A percentile compares a stretch with the other conserved stretches of the same genome.
phyloP scores from a whole-genome alignment of 2,113 vertebrate species.

The Syrrhaptes paradoxus region DNA sequence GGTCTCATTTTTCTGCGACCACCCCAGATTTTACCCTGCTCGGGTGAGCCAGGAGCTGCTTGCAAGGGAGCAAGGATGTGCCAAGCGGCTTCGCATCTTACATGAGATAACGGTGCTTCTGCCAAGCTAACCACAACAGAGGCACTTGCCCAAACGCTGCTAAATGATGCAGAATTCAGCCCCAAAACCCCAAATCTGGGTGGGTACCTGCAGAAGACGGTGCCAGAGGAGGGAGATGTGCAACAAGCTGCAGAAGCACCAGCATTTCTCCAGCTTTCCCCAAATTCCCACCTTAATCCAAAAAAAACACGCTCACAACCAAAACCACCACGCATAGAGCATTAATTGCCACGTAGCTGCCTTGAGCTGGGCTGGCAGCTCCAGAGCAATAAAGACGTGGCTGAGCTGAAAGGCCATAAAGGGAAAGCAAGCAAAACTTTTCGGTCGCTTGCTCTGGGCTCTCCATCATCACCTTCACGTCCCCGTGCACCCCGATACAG shows the following conservation, averaged over 20 bases:
- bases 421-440: background rate
- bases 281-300: background rate
- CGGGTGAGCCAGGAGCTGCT: background rate
- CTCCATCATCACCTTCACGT: fast-evolving
- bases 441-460: background rate
- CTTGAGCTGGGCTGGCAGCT: background rate
- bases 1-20: background rate
- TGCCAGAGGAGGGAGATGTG: background rate
- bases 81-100: background rate
- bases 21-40: background rate
- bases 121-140: background rate
- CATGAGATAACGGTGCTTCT: background rate
- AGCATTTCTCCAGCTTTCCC: background rate
- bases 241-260: background rate
- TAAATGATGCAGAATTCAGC: background rate
- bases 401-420: background rate
- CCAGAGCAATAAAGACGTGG: background rate
- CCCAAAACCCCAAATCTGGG: background rate
- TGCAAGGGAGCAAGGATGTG: background rate
- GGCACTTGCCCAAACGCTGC: background rate
- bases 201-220: fast-evolving
- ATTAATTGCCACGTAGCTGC: background rate
- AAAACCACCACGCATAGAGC: fast-evolving
- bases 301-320: fast-evolving
- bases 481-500: fast-evolving